Evolutionary conservation across 2,113 vertebrate genomes (phyloP).

Genomic region (Chionodraco myersi): DNA sequence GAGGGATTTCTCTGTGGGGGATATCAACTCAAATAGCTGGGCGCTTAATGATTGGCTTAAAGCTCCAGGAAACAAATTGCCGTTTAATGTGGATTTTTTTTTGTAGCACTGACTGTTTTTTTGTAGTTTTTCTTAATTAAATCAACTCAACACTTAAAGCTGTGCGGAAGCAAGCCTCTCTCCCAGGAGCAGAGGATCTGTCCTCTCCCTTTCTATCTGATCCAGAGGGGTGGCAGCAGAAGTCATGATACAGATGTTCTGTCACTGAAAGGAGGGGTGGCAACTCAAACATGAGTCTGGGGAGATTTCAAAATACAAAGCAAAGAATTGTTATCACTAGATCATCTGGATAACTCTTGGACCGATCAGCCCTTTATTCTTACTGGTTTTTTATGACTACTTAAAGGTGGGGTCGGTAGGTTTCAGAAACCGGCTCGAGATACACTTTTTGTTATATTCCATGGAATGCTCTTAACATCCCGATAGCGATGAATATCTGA

Average conservation of each 20-base stretch:
- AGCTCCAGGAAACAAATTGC: neutral
- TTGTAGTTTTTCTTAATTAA: neutral
- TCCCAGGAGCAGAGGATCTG: neutral
- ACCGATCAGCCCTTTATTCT: too few species aligned
- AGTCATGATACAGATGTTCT: slow-evolving; percentile 30
- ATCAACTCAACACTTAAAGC: neutral
- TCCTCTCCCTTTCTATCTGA: slow-evolving; percentile 36
- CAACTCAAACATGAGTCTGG: neutral
- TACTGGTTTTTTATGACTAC: too few species aligned
- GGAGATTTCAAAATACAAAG: neutral
- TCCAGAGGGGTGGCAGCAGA: slow-evolving; percentile 22
- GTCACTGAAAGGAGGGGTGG: slow-evolving; percentile 10
- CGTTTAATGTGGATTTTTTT: neutral
- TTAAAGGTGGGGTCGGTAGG: too few species aligned
- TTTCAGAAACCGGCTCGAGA: too few species aligned
- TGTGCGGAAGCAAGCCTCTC: slow-evolving; percentile 19
- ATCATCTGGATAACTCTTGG: too few species aligned
- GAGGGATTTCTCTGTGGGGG: neutral
- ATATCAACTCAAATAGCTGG: neutral
- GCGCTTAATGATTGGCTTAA: neutral
- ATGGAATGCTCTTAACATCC: too few species aligned
- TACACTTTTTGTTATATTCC: too few species aligned
- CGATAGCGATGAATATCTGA: too few species aligned
- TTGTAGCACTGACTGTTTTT: neutral
- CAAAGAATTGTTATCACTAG: too few species aligned